Evolutionary conservation across 2,797 vertebrate genomes (phyloP), one percentile per base, ranked within the genome.

Genomic region (Pachyuromys duprasi): DNA sequence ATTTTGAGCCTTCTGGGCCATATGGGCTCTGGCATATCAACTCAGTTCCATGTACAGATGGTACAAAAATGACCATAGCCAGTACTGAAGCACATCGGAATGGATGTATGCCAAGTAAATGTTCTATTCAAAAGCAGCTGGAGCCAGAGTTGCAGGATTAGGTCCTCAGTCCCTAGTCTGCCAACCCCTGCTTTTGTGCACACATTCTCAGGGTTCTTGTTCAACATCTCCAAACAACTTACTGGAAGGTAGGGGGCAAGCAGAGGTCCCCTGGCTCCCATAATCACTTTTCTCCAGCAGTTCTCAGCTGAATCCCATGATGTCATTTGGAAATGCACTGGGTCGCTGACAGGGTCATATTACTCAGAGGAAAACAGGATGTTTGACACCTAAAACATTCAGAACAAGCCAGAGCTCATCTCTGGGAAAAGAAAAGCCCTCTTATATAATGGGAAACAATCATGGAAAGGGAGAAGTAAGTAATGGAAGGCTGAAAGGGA

Each of bases 371-470:
- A 97, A 97, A 97, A 97, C 97, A 97, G 96, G 97, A 98, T 97
- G 97, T 92, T 97, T 96, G 96, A 97, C 96, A 97, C 96, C 97
- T 98, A 97, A 98, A 98, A 95, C 96, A 97, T 97, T 97, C 97
- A 97, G 96, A 89, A 96, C 89, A 70, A 94, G 93, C 86, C 82
- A 95, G 90, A 92, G 60, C 81, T 97, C 95, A 92, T 97, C 78
- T 88, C 86, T 93, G 79, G 45, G 86, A 96, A 97, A 94, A 94
- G 31, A 62, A n/a, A 96, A 96, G 91, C 65, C 74, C 31, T 80
- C 53, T 97, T 96, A 97, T 78, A 96, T 97, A 97, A 97, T 83
- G 75, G 60, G 93, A 91, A 96, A 83, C 53, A 82, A 93, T 60
- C 31, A 2, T 62, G 45, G 39, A 62, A 78, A 91, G 65, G 74